Conservation (phyloP, 1,140 invertebrate species). For the Nasonia vitripennis region DNA sequence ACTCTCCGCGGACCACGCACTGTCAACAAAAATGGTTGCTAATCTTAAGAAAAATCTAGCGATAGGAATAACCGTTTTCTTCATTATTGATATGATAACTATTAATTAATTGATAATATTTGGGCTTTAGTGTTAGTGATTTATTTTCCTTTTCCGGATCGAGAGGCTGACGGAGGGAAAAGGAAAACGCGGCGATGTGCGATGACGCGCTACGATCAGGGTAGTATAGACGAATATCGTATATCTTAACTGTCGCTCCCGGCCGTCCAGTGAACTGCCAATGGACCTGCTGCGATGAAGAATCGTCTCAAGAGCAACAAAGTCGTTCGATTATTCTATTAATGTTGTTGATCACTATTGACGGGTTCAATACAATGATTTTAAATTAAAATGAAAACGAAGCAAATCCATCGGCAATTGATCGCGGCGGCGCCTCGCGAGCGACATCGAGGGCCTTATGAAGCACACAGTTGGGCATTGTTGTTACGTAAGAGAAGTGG, state of each 20-base stretch:
- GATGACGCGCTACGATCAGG: slow-evolving; percentile 54
- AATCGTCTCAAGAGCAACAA: slow-evolving; percentile 8
- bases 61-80: slow-evolving; percentile 45
- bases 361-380: neutral
- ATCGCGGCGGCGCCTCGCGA: slow-evolving; percentile 53
- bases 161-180: neutral
- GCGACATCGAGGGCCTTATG: slow-evolving; percentile 72
- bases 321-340: neutral
- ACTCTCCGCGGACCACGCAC: slow-evolving; percentile 1
- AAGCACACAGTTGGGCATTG: slow-evolving; percentile 74
- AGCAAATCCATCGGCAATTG: slow-evolving; percentile 48
- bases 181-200: slow-evolving; percentile 43
- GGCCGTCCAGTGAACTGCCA: neutral
- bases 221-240: slow-evolving; percentile 41
- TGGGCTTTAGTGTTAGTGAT: slow-evolving; percentile 74
- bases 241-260: slow-evolving; percentile 28
- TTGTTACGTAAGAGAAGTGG: slow-evolving; percentile 66
- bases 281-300: slow-evolving; percentile 1
- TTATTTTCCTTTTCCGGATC: slow-evolving; percentile 48
- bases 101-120: slow-evolving; percentile 60
- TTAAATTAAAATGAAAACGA: neutral
- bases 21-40: slow-evolving; percentile 25
- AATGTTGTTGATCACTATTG: neutral
- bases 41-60: slow-evolving; percentile 49
- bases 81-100: neutral